Conservation (phyloP, 1,140 invertebrate genomes). For the Theocolax elegans region DNA sequence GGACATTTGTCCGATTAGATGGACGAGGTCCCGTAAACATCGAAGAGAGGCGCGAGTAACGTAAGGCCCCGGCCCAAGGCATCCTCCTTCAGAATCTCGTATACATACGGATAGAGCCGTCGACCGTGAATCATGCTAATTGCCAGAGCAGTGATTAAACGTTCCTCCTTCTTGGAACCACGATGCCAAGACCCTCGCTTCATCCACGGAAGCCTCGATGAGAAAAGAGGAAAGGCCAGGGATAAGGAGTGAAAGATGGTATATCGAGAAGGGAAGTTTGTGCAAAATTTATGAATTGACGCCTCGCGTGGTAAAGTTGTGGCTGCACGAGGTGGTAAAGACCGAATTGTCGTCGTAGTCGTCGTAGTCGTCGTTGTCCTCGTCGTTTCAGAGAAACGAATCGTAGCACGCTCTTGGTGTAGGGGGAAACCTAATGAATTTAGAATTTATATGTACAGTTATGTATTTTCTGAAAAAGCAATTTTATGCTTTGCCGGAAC, state of each 20-base stretch:
- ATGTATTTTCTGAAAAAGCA: too few species aligned
- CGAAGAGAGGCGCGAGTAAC: background rate
- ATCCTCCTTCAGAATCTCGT: constrained; percentile 9
- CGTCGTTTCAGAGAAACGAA: too few species aligned
- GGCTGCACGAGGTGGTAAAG: too few species aligned
- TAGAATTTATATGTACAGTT: too few species aligned
- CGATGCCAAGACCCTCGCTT: constrained; percentile 41
- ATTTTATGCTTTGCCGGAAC: too few species aligned
- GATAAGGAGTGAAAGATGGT: too few species aligned
- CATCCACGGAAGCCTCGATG: background rate
- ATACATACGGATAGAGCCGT: constrained; percentile 54
- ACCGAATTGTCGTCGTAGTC: too few species aligned
- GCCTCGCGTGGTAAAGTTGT: constrained; percentile 13
- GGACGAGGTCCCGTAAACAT: constrained; percentile 2
- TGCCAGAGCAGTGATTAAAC: constrained; percentile 60
- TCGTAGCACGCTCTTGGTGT: too few species aligned
- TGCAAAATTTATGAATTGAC: constrained; percentile 37
- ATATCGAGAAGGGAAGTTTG: constrained; percentile 12
- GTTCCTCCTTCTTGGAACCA: constrained; percentile 59
- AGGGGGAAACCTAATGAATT: too few species aligned
- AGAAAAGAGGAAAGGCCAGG: background rate
- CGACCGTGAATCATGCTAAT: constrained; percentile 64
- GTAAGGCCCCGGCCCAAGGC: constrained; percentile 30
- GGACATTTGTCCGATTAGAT: constrained; percentile 2
- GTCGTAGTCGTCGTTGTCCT: too few species aligned